Percentiles rank a stretch among this genome's conserved stretches.
Conservation (phyloP, 2,113 vertebrate genomes). For the Dicentrarchus labrax region DNA sequence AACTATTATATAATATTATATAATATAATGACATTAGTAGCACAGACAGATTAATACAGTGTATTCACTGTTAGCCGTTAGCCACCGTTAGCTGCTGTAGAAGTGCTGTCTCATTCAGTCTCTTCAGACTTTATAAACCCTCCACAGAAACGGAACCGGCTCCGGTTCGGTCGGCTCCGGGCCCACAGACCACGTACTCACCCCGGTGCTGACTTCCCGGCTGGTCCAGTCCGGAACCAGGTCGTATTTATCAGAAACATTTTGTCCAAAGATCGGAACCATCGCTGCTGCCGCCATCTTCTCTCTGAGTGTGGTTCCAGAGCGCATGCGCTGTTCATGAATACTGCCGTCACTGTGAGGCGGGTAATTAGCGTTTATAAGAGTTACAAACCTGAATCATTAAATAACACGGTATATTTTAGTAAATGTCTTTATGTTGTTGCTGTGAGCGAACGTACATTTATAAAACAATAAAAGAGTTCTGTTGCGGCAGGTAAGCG, state of each 20-base stretch:
- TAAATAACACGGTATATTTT: accelerated
- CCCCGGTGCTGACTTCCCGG: conserved; percentile 87
- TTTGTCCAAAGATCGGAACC: conserved; percentile 45
- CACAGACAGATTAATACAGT: too few relatives aligned
- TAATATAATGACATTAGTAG: too few relatives aligned
- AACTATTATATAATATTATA: too few relatives aligned
- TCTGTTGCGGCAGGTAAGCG: conserved; percentile 16
- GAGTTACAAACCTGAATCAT: accelerated
- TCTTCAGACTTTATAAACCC: accelerated
- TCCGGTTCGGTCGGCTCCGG: accelerated
- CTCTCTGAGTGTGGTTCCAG: too few relatives aligned
- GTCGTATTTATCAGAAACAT: conserved; percentile 59
- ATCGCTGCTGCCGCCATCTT: conserved; percentile 77
- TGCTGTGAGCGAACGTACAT: accelerated
- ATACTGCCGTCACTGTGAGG: neutral
- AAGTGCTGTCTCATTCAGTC: conserved; percentile 76
- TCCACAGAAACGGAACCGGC: neutral
- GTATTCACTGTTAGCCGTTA: conserved; percentile 36
- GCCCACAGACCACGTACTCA: conserved; percentile 21
- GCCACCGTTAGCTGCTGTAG: conserved; percentile 44
- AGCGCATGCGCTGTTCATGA: neutral
- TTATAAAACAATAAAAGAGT: accelerated
- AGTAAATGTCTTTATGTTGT: accelerated
- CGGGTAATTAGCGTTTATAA: neutral
- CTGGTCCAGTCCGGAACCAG: conserved; percentile 78